phyloP scores from a whole-genome alignment of 2,113 vertebrate species.

The Romanogobio albipinnatus region DNA sequence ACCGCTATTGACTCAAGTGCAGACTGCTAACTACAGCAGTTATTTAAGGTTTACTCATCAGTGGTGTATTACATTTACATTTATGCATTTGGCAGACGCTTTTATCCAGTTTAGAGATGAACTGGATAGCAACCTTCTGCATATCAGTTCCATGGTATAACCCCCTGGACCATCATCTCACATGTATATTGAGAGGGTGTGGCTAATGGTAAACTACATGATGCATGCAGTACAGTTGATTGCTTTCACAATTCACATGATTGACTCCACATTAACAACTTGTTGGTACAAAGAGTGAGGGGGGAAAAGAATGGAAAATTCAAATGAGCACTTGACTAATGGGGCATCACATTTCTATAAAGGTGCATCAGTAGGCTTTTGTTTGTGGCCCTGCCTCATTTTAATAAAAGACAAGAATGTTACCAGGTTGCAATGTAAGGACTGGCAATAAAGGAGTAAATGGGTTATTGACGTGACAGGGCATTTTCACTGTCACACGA shows the following conservation, averaged over 20 bases:
- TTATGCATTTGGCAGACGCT: too few relatives aligned
- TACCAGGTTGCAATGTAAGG: background rate
- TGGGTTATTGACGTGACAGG: too few relatives aligned
- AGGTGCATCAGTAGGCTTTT: background rate
- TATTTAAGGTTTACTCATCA: background rate
- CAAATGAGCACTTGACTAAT: constrained; percentile 9
- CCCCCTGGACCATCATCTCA: too few relatives aligned
- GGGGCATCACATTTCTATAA: constrained; percentile 5
- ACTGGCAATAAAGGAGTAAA: background rate
- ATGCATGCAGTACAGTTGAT: background rate
- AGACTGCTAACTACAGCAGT: background rate
- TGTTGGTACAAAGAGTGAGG: background rate
- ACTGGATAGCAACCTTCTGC: too few relatives aligned
- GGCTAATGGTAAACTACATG: background rate
- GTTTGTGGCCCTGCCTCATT: background rate
- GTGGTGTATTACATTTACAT: too few relatives aligned
- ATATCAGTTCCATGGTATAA: too few relatives aligned
- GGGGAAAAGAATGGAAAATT: background rate
- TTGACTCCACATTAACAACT: constrained; percentile 19
- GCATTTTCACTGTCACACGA: too few relatives aligned
- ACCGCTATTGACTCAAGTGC: background rate
- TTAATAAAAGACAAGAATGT: constrained; percentile 3
- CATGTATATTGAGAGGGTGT: constrained; percentile 6
- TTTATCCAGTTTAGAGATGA: too few relatives aligned
- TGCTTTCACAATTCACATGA: background rate